These are phyloP conservation scores for Callimorpha dominula DNA, from an alignment of 2,888 invertebrate genomes.

Conservation along the genomic window DNA sequence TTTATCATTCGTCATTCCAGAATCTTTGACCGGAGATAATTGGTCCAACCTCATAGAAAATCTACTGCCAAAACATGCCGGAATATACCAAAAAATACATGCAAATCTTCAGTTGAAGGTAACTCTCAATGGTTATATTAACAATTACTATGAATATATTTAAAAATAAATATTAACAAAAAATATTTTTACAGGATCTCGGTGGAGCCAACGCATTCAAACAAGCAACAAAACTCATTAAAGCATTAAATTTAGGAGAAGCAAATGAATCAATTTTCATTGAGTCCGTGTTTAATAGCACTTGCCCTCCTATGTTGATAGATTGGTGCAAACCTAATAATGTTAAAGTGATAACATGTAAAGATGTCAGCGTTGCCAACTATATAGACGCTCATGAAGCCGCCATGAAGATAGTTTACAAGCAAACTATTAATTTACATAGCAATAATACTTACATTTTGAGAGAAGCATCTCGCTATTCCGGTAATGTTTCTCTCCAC, in stretches of 20 bases:
- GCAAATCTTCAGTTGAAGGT: slow-evolving; percentile 82
- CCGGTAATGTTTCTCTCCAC: slow-evolving; percentile 66
- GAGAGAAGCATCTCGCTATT: slow-evolving; percentile 79
- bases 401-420: slow-evolving; percentile 80
- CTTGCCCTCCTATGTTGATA: slow-evolving; percentile 79
- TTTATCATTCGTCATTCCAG: slow-evolving; percentile 63
- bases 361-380: slow-evolving; percentile 80
- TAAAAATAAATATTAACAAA: background rate
- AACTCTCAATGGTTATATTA: background rate
- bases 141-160: background rate
- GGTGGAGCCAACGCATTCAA: slow-evolving; percentile 80
- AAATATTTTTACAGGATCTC: slow-evolving; percentile 71
- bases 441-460: slow-evolving; percentile 82
- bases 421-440: slow-evolving; percentile 76
- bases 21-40: slow-evolving; percentile 85
- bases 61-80: slow-evolving; percentile 84
- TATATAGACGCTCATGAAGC: slow-evolving; percentile 86
- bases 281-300: slow-evolving; percentile 80
- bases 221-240: slow-evolving; percentile 78
- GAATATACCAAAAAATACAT: slow-evolving; percentile 78
- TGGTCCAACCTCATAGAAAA: slow-evolving; percentile 87
- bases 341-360: slow-evolving; percentile 82
- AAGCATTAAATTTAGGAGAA: slow-evolving; percentile 77
- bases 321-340: slow-evolving; percentile 82
- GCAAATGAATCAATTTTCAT: slow-evolving; percentile 78